Base-by-base conservation (phyloP, 2,797 vertebrate species). In the Acanthornis magna region DNA sequence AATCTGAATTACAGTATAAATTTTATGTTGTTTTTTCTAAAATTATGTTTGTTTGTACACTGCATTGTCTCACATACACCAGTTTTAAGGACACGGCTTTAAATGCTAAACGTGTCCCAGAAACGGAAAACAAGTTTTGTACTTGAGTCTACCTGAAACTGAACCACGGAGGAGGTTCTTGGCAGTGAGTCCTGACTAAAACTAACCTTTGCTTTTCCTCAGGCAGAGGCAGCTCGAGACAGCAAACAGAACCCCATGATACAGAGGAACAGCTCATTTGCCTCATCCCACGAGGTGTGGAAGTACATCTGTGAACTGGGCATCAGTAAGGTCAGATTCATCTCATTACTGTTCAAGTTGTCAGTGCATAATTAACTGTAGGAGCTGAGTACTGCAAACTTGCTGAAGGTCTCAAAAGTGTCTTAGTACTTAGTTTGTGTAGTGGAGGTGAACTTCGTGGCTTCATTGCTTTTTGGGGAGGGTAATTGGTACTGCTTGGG, bases 301-400 rank as follows among this genome's bases (percentile, higher is more conserved):
- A 99, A 99, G 92, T 99, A 99, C 96, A 99, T 99, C 97, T 99
- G 99, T 93, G 99, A 99, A 89, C 96, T 99, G 90, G 99, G 99
- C 5, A 99, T 99, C 96, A 99, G 99, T 97, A 99, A 99, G 99
- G 99, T 99, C 89, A 95, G 98, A 65, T 70, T 90, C 6, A 9
- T 40, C 40, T 93, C 94, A 19, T 54, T 73, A 9, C 32, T 42
- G 26, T 81, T 63, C 62, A 23, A 26, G 45, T 17, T 80, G 10
- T 67, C 36, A n/a, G 27, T 54, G 57, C 9, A 2, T 55, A 20
- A 22, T n/a, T 40, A 42, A 26, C 32, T 53, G 2, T 25, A 34
- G 45, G 47, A 66, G 26, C 50, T 77, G 62, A 30, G 34, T 29
- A 19, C 34, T 92, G 60, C 36, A 48, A 2, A 51, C 65, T 62